Evolutionary conservation across 30 jellyfish, hydroid and myxozoan species (phyloP), one percentile per base, ranked within the genome.

Genomic region (Mastigias papua): DNA sequence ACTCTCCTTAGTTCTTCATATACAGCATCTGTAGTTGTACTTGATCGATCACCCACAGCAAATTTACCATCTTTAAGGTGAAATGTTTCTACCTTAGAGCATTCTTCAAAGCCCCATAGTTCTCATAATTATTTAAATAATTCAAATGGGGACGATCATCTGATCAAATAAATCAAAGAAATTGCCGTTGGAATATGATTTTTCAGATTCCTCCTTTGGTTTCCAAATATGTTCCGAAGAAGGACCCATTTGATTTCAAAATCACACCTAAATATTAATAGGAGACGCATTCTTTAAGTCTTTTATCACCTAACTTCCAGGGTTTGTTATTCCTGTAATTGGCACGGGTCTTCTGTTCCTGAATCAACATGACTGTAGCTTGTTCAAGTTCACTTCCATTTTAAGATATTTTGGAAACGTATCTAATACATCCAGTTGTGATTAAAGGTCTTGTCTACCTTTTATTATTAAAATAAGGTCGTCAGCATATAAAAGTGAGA

Each of bases 401-500:
- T 30, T 62, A 78, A 60, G 68, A 61, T 64, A 29, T 34, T 33
- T 54, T 5, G 81, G 27, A 34, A 16, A 60, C 11, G 11, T 35
- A 27, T 27, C 80, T 34, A 80, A 54, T 25, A 42, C 82, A 61
- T 80, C 90, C 0, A 80, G 46, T 33, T 80, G 90, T 26, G 81
- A 29, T 29, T 76, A 62, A 65, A 80, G 90, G 50, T 80, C 70
- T 61, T 80, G 26, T 80, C 50, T 63, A 80, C 33, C 80, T 37
- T 32, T 34, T 25, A 81, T 68, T 80, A 80, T n/a, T 9, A 80
- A 34, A 33, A 80, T 48, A 11, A 80, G 80, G 37, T 80, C 80
- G 48, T 80, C 90, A 7, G 90, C 82, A 62, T 80, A 80, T 42
- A 80, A 63, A 27, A 65, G 66, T n/a, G 81, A 58, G 51, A 58